A percentile compares a stretch with the other conserved stretches of the same genome.
Evolutionary conservation across 2,797 vertebrate genomes (phyloP).

Genomic region (Coilia nasus): DNA sequence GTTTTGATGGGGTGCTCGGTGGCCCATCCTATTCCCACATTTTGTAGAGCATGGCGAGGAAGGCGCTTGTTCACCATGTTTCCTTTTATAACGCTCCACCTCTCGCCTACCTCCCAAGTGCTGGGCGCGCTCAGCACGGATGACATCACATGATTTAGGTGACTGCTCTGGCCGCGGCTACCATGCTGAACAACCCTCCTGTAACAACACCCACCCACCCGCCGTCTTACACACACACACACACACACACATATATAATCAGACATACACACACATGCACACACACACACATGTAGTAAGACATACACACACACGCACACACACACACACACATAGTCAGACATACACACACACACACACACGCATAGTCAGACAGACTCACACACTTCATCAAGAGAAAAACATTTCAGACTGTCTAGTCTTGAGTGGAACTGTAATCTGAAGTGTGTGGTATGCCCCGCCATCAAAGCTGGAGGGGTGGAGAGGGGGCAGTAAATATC

Average conservation of each 20-base stretch:
- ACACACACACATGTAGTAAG: no score
- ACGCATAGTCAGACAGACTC: not conserved
- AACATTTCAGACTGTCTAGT: slow-evolving; percentile 13
- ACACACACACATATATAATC: no score
- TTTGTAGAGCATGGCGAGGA: slow-evolving; percentile 72
- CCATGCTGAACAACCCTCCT: slow-evolving; percentile 57
- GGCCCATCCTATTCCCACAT: slow-evolving; percentile 75
- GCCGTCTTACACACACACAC: no score
- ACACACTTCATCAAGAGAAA: not conserved
- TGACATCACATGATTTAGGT: slow-evolving; percentile 79
- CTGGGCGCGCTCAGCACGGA: slow-evolving; percentile 61
- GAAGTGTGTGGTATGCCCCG: slow-evolving; percentile 9
- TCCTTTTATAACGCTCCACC: slow-evolving; percentile 62
- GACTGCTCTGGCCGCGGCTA: slow-evolving; percentile 63
- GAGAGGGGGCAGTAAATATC: not conserved
- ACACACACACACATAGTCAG: slow-evolving; percentile 8
- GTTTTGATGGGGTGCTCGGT: slow-evolving; percentile 77
- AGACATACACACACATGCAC: no score
- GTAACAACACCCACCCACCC: not conserved
- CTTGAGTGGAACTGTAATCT: slow-evolving; percentile 29
- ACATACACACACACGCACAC: not conserved
- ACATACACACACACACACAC: not conserved
- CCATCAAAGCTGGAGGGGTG: not conserved
- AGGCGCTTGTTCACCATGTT: slow-evolving; percentile 82
- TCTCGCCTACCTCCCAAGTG: slow-evolving; percentile 76